Percentiles rank a stretch among this genome's conserved stretches.
Evolutionary conservation across 2,113 vertebrate genomes (phyloP).

Genomic region (Coptodon rendalli): DNA sequence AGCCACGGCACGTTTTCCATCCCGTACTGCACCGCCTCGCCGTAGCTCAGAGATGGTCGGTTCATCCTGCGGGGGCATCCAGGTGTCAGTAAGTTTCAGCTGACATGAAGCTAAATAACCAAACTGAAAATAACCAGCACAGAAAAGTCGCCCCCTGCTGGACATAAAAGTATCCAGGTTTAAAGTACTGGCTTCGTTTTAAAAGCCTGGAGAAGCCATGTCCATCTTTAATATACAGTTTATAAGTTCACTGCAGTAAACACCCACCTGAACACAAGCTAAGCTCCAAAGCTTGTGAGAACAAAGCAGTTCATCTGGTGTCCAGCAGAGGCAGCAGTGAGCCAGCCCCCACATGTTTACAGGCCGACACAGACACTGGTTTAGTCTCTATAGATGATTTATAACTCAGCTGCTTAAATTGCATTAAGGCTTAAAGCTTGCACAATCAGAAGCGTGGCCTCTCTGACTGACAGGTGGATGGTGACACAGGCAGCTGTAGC

Average conservation of each 20-base stretch:
- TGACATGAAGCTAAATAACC: not conserved
- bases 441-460: not conserved
- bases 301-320: not conserved
- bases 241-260: not conserved
- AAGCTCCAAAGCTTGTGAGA: not conserved
- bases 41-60: too few relatives aligned
- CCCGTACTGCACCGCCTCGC: conserved; percentile 79
- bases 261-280: not conserved
- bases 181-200: not conserved
- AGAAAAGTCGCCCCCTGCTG: not conserved
- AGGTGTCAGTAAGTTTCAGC: not conserved
- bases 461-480: not conserved
- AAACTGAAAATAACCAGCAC: not conserved
- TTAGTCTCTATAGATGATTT: not conserved
- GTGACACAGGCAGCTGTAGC: not conserved
- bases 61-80: not conserved
- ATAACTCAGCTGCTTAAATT: not conserved
- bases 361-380: not conserved
- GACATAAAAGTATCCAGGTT: not conserved
- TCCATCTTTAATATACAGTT: not conserved
- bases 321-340: not conserved
- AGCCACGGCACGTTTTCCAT: conserved; percentile 84
- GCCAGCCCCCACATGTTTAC: not conserved
- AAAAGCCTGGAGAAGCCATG: not conserved
- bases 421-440: not conserved